Evolutionary conservation across 1,140 invertebrate species (phyloP).

Genomic region (Hypsibius dujardini): DNA sequence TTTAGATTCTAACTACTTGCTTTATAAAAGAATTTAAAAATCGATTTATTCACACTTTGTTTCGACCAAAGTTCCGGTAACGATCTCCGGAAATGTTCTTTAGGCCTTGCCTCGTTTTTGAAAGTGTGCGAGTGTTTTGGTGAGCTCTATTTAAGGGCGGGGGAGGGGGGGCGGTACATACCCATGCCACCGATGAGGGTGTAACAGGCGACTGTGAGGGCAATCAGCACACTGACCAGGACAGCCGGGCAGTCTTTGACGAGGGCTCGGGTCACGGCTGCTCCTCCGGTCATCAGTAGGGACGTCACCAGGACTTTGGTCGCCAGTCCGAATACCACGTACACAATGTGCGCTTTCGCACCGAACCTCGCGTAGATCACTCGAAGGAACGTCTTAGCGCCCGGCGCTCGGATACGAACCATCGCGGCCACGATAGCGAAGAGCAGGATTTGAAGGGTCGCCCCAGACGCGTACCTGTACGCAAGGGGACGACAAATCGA

Average conservation of each 20-base stretch:
- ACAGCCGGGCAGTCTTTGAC: slow-evolving; percentile 24
- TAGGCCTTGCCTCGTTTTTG: too few relatives aligned
- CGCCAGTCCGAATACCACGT: slow-evolving; percentile 32
- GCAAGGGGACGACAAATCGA: too few relatives aligned
- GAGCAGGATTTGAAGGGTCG: slow-evolving; percentile 34
- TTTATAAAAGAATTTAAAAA: neutral
- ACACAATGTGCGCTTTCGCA: slow-evolving; percentile 30
- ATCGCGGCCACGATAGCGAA: slow-evolving; percentile 33
- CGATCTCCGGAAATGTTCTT: too few relatives aligned
- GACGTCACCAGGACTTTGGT: slow-evolving; percentile 34
- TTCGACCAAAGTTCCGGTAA: too few relatives aligned
- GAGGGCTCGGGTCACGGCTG: slow-evolving; percentile 23
- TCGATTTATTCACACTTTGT: too few relatives aligned
- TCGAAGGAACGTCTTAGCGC: slow-evolving; percentile 34
- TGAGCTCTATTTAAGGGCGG: too few relatives aligned
- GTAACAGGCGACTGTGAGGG: slow-evolving; percentile 31
- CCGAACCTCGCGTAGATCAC: slow-evolving; percentile 33
- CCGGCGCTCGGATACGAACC: slow-evolving; percentile 32
- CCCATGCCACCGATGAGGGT: slow-evolving; percentile 33
- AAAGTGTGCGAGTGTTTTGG: too few relatives aligned
- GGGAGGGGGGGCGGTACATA: neutral
- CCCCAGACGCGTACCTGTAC: slow-evolving; percentile 31
- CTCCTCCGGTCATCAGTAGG: slow-evolving; percentile 32
- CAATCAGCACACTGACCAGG: slow-evolving; percentile 30
- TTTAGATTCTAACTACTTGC: neutral